Percentiles rank a stretch among this genome's conserved stretches.
phyloP scores from a whole-genome alignment of 2,113 vertebrate genomes.

The Lasiurus borealis region DNA sequence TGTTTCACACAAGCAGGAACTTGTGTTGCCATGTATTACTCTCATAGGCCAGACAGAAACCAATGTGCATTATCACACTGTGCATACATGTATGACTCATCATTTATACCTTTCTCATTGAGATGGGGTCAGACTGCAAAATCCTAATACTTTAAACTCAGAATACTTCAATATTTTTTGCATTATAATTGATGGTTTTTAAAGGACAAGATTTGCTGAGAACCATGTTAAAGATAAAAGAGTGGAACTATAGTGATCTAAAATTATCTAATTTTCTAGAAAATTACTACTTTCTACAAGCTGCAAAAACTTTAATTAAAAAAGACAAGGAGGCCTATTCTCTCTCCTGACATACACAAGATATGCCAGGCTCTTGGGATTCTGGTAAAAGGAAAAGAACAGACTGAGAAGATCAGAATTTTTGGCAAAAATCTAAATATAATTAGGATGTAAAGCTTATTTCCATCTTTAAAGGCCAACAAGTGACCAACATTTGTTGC shows the following conservation, averaged over 20 bases:
- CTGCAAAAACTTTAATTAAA: conserved; percentile 86
- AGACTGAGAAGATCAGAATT: conserved; percentile 67
- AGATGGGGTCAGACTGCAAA: conserved; percentile 17
- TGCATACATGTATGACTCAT: background rate
- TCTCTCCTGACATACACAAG: conserved; percentile 66
- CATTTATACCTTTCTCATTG: background rate
- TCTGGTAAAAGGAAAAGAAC: conserved; percentile 8
- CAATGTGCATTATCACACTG: background rate
- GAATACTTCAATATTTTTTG: conserved; percentile 51
- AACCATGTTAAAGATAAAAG: conserved; percentile 61
- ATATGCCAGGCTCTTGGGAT: conserved; percentile 65
- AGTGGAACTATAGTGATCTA: conserved; percentile 67
- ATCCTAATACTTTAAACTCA: conserved; percentile 45
- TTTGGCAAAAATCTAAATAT: conserved; percentile 66
- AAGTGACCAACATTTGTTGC: conserved; percentile 36
- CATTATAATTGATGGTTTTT: conserved; percentile 65
- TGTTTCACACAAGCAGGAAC: background rate
- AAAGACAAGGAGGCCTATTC: conserved; percentile 83
- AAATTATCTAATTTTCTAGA: conserved; percentile 81
- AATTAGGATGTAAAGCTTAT: conserved; percentile 61
- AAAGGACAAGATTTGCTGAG: conserved; percentile 67
- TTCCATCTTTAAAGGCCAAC: conserved; percentile 58
- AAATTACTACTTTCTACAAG: conserved; percentile 83
- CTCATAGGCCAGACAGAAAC: background rate
- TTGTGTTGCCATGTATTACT: background rate